Evolutionary conservation across 2,113 vertebrate genomes (phyloP).

Genomic region (Neogobius melanostomus): DNA sequence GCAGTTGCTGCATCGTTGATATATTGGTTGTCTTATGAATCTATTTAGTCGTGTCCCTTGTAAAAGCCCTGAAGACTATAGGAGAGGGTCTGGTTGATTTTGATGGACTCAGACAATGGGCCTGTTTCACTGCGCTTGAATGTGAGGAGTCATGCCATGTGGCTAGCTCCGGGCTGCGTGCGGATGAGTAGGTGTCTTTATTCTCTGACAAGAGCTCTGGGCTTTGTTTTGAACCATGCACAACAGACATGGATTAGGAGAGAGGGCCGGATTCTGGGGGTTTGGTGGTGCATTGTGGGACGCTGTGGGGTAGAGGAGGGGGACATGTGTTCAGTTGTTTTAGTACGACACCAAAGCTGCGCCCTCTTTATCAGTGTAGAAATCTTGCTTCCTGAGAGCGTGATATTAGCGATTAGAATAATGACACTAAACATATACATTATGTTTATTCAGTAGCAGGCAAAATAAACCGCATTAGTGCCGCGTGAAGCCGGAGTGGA

Average conservation of each 20-base stretch:
- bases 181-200: conserved; percentile 1
- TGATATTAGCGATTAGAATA: conserved; percentile 3
- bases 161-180: neutral
- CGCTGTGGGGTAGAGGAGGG: neutral
- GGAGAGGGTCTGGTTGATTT: neutral
- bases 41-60: neutral
- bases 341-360: neutral
- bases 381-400: neutral
- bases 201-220: conserved; percentile 7
- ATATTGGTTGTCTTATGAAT: neutral
- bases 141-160: neutral
- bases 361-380: neutral
- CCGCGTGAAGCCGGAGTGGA: conserved; percentile 4
- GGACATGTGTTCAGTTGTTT: neutral
- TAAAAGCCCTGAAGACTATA: too few relatives aligned
- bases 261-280: neutral
- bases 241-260: conserved; percentile 5
- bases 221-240: neutral
- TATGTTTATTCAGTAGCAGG: conserved; percentile 1
- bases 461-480: conserved; percentile 8
- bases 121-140: neutral
- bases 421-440: neutral
- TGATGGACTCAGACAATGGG: neutral
- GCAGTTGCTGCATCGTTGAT: too few relatives aligned
- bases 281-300: conserved; percentile 3